Evolutionary conservation across 2,888 invertebrate genomes (phyloP), one percentile per base, ranked within the genome.

Genomic region (Rotaria magnacalcarata): DNA sequence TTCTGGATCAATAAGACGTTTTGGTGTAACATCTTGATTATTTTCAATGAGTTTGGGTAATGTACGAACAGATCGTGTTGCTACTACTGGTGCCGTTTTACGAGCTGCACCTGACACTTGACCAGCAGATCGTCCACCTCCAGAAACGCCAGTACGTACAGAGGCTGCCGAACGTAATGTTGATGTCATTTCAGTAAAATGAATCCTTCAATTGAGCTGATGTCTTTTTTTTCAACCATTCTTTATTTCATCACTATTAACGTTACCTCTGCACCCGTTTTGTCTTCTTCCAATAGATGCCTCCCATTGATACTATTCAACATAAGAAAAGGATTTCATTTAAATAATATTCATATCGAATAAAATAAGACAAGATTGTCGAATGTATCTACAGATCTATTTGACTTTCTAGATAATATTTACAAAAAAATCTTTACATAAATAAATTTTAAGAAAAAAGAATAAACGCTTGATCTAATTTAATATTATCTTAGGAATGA

Each of bases 401-500:
- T 27, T 67, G 8, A 67, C 1, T 0, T 3, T 14, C 3, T 6
- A n/a, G 27, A 67, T 16, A n/a, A 27, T 67, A 14, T n/a, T 67
- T 27, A 21, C 21, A 11, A 67, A n/a, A 6, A 58, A 7, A 16
- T 52, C 11, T 11, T 52, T 52, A 11, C 14, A 52, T 52, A 52
- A 52, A 52, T 52, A 2, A 11, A 52, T 14, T 52, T 14, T 3
- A 3, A 52, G 11, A 52, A 21, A 10, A n/a, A 60, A 60, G 11
- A 60, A n/a, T 2, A 8, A 34, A 34, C 34, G 34, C 34, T 24
- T 60, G 8, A 60, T 60, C 11, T 24, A 60, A 43, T 41, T 41
- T n/a, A 10, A 58, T 21, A 58, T 58, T 58, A n/a, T 24, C 58
- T n/a, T 54, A 91, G 91, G 90, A 91, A 87, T 91, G 91, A 90